Base-by-base conservation (phyloP, 2,113 vertebrate genomes). In the Zosterops lateralis region DNA sequence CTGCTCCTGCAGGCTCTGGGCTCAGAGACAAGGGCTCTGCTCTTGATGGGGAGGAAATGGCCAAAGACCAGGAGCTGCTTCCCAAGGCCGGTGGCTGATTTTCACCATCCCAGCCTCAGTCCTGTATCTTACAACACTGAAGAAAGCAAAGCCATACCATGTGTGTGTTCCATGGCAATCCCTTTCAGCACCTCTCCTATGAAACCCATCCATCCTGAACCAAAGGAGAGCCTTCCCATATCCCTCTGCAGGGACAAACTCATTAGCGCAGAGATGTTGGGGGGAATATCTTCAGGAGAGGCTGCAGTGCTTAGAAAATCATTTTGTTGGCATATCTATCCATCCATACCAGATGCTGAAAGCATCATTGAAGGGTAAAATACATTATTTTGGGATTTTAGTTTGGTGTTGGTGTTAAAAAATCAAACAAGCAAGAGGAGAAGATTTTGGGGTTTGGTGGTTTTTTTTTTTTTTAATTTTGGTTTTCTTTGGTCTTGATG, bases 11-110 rank as follows among this genome's bases (percentile, higher is more conserved):
- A 40, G 5, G 1, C 20, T n/a, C 42, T 18, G 31, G 29, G 36
- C 51, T 45, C 0, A 0, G 38, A 61, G 31, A 17, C 64, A 48
- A 36, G 42, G 19, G 18, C n/a, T 65, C n/a, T 42, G n/a, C 54
- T 40, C 0, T 14, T 8, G 10, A 32, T 6, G 16, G 29, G 21
- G 7, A 25, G 64, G 19, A 62, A 10, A 17, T 28, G 58, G 8
- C 31, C 40, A 12, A 47, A 60, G 11, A 31, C 62, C 48, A 28
- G n/a, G 21, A 50, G 56, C 60, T 79, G 42, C 57, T 80, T 74
- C 48, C 47, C 29, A 22, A 31, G 71, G 34, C 66, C 66, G 66
- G n/a, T 15, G 44, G 58, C 56, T 75, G 14, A 17, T 90, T 76
- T 24, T 36, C 31, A 40, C 40, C 40, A 32, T 10, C 38, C 44